These are phyloP conservation scores for Caenorhabditis tropicalis DNA, from an alignment of 1,140 invertebrate species.

Conservation along the genomic window DNA sequence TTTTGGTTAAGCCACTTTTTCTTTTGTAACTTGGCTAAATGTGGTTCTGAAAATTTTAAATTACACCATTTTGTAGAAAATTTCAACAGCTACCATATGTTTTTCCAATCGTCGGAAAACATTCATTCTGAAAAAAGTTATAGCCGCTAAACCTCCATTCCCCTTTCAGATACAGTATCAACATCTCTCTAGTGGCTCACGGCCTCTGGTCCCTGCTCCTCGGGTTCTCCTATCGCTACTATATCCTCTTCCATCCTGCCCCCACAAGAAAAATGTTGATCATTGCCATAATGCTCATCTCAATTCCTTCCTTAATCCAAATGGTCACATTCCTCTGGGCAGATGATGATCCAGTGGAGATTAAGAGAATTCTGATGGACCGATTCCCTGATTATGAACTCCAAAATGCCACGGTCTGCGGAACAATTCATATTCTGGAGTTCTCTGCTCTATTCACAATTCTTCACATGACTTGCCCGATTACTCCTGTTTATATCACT, in stretches of 20 bases:
- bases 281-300: background rate
- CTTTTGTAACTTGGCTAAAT: too few species aligned
- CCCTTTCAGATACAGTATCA: slow-evolving; percentile 13
- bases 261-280: background rate
- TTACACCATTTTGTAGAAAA: too few species aligned
- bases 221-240: slow-evolving; percentile 9
- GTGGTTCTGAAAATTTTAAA: background rate
- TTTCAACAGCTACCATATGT: too few species aligned
- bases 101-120: too few species aligned
- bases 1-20: too few species aligned
- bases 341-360: background rate
- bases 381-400: slow-evolving; percentile 13
- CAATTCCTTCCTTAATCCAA: slow-evolving; percentile 7
- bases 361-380: background rate
- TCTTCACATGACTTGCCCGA: slow-evolving; percentile 23
- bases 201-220: slow-evolving; percentile 7
- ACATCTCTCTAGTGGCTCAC: background rate
- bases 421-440: slow-evolving; percentile 23
- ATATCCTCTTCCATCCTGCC: slow-evolving; percentile 29
- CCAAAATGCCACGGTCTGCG: background rate
- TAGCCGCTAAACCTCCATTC: background rate
- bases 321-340: background rate
- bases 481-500: slow-evolving; percentile 9
- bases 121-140: too few species aligned
- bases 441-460: slow-evolving; percentile 20